Conservation (phyloP, 2,113 vertebrate genomes). For the Nycticorax nycticorax region DNA sequence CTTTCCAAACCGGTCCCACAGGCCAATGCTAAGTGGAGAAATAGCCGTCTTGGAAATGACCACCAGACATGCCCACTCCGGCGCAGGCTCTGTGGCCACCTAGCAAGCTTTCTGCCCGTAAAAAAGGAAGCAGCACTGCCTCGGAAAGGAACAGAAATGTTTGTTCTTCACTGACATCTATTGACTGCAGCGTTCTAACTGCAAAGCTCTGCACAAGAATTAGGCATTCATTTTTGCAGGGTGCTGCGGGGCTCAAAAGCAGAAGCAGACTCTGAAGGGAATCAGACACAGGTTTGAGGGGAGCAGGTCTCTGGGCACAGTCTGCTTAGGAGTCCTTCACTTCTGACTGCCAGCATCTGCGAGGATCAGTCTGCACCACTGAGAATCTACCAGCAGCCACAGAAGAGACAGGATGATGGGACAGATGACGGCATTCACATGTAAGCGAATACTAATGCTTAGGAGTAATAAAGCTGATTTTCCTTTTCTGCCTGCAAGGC, state of each 20-base stretch:
- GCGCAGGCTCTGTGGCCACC: fast-evolving
- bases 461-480: neutral
- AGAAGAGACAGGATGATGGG: neutral
- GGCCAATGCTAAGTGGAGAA: neutral
- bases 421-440: neutral
- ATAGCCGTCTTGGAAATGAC: fast-evolving
- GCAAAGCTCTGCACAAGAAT: neutral
- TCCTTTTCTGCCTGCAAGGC: neutral
- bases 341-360: neutral
- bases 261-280: neutral
- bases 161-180: neutral
- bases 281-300: neutral
- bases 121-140: neutral
- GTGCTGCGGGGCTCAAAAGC: neutral
- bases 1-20: neutral
- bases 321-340: neutral
- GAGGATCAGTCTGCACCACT: no score
- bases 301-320: neutral
- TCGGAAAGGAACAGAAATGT: neutral
- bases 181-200: neutral
- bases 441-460: neutral
- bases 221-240: neutral
- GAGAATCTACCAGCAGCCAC: neutral
- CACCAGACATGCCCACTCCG: neutral
- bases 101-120: neutral